Evolutionary conservation across 2,797 vertebrate genomes (phyloP).

Genomic region (Sebastes itinus): DNA sequence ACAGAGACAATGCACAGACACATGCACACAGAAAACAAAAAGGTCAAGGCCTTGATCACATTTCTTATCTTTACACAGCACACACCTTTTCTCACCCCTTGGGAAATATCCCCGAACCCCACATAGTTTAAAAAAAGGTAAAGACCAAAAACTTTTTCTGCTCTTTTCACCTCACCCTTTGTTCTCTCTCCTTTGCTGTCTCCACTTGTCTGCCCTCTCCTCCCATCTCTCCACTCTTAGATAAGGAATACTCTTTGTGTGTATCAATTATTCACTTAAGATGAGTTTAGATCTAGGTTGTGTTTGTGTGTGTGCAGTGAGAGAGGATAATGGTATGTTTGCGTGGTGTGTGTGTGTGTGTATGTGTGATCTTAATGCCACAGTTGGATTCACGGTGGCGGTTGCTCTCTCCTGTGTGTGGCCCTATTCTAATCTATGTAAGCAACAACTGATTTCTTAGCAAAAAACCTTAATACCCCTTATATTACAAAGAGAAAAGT

Average conservation of each 20-base stretch:
- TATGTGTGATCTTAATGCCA: conserved; percentile 18
- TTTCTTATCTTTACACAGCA: conserved; percentile 35
- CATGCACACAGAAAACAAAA: not conserved
- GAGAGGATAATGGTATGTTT: not conserved
- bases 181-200: not conserved
- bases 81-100: not conserved
- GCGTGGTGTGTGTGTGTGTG: not conserved
- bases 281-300: conserved; percentile 16
- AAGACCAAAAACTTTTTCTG: not conserved
- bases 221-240: conserved; percentile 1
- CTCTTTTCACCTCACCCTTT: conserved; percentile 20
- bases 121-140: conserved; percentile 10
- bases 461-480: not conserved
- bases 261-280: conserved; percentile 44
- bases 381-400: conserved; percentile 17
- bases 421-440: not conserved
- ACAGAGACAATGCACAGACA: not conserved
- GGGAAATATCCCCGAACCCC: conserved; percentile 7
- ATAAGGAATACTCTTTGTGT: conserved; percentile 17
- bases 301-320: not conserved
- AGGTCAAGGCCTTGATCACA: not conserved
- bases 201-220: not conserved
- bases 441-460: conserved; percentile 23
- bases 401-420: conserved; percentile 9
- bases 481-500: not conserved